Evolutionary conservation across 2,888 invertebrate species (phyloP), one percentile per base, ranked within the genome.

Genomic region (Craniophora ligustri): DNA sequence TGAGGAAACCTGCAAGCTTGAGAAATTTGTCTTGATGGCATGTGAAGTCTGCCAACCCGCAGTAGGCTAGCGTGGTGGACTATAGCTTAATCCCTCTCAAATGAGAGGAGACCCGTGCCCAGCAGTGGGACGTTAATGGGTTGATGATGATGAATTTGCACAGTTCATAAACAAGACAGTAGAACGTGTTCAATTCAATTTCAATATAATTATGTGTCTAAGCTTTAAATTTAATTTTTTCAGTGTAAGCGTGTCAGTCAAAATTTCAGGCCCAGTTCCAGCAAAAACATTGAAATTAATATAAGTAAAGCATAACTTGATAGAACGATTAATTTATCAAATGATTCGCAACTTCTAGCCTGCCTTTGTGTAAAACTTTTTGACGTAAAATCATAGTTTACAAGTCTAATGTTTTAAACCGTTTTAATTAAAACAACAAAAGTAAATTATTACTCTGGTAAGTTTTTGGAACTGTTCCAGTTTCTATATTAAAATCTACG

Each of bases 351-450:
- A 50, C 38, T 54, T 41, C 49, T 45, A 48, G 48, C 34, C 23
- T 45, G 18, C 41, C 63, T 54, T 57, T 57, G 62, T 57, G 13
- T 6, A 13, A 50, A 63, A 67, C 30, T 67, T 57, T 63, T 36
- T 42, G 51, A 51, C 49, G 49, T 47, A 34, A 56, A 47, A 65
- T 65, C 59, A 59, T 57, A 57, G 56, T 55, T 58, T 49, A 48
- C 32, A 54, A 39, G 39, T 38, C 47, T 56, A 57, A 54, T 67
- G 47, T 67, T 57, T 68, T 69, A 42, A 59, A 57, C 48, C 38
- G 48, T 61, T 63, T 60, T 66, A 68, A 72, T 68, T 69, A 63
- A 72, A 72, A 63, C 60, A 69, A 66, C 62, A 59, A 64, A n/a
- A 56, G 48, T 57, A 63, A 63, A 58, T 55, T 68, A 65, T 61